These are phyloP conservation scores for Panagrolaimus sp. DNA, from an alignment of 1,140 invertebrate species.

Conservation along the genomic window DNA sequence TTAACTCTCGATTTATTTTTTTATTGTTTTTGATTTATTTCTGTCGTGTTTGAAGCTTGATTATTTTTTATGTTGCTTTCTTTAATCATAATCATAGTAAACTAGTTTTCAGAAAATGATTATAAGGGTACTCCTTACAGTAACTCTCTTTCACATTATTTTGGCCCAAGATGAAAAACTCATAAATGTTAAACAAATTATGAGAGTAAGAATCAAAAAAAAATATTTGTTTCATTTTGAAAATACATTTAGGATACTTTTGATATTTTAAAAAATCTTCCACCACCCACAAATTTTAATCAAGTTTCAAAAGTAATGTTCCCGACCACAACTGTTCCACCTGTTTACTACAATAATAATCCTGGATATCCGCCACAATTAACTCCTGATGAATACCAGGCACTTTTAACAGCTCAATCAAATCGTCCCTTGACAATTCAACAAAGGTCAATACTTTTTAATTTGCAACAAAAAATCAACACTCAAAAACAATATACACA, in stretches of 20 bases:
- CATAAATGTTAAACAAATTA: conserved; percentile 9
- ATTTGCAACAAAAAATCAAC: too few species aligned
- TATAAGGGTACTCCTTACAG: neutral
- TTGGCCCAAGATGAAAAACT: neutral
- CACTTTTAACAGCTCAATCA: neutral
- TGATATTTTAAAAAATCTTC: neutral
- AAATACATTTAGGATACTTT: conserved; percentile 11
- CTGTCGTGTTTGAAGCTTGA: too few species aligned
- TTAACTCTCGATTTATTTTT: too few species aligned
- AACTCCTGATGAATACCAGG: neutral
- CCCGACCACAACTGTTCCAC: neutral
- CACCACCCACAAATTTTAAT: neutral
- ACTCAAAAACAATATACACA: too few species aligned
- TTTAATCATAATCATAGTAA: too few species aligned
- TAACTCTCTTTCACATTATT: neutral
- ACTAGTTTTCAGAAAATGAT: too few species aligned
- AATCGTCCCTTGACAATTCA: neutral
- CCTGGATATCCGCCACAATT: neutral
- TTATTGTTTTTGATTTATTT: too few species aligned
- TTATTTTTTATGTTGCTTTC: too few species aligned
- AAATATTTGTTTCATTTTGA: neutral
- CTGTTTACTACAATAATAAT: neutral
- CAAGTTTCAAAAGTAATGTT: conserved; percentile 13
- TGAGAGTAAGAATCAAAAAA: conserved; percentile 13
- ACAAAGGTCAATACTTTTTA: neutral